Evolutionary conservation across 2,888 invertebrate species (phyloP).

Genomic region (Morpho deidamia): DNA sequence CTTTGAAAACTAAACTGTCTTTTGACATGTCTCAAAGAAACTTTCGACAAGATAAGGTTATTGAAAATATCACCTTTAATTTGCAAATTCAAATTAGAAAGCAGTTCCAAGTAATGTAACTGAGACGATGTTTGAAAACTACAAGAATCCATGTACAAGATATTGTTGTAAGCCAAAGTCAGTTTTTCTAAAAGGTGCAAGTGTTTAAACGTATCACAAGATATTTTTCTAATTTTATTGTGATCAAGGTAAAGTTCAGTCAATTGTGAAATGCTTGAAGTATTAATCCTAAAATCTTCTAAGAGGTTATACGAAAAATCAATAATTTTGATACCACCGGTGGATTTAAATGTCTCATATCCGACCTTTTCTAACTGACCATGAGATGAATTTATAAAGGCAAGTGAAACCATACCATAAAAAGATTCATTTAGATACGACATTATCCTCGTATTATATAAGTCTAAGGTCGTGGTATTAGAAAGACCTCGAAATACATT

Average conservation of each 20-base stretch:
- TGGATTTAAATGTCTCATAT: constrained; percentile 12
- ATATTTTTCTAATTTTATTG: constrained; percentile 14
- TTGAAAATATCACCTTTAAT: constrained; percentile 10
- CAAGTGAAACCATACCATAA: neutral
- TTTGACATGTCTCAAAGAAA: constrained; percentile 5
- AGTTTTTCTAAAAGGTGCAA: constrained; percentile 7
- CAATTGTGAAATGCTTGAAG: constrained; percentile 6
- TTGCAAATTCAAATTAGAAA: constrained; percentile 9
- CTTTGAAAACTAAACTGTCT: constrained; percentile 6
- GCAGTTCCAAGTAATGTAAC: constrained; percentile 8
- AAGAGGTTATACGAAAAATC: constrained; percentile 16
- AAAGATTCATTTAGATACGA: constrained; percentile 11
- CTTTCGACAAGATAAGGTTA: constrained; percentile 11
- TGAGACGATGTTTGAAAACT: constrained; percentile 6
- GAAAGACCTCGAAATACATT: constrained; percentile 9
- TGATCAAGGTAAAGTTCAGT: constrained; percentile 13
- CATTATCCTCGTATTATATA: constrained; percentile 6
- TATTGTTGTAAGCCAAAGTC: constrained; percentile 12
- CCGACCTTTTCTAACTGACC: constrained; percentile 11
- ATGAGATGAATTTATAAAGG: constrained; percentile 9
- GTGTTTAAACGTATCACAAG: constrained; percentile 10
- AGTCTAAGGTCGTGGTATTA: constrained; percentile 1
- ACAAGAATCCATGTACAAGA: constrained; percentile 8
- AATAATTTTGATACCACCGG: constrained; percentile 7
- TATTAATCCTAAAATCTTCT: constrained; percentile 13